These are phyloP conservation scores for Tenthredo notha DNA, from an alignment of 2,888 invertebrate genomes.

Conservation along the genomic window DNA sequence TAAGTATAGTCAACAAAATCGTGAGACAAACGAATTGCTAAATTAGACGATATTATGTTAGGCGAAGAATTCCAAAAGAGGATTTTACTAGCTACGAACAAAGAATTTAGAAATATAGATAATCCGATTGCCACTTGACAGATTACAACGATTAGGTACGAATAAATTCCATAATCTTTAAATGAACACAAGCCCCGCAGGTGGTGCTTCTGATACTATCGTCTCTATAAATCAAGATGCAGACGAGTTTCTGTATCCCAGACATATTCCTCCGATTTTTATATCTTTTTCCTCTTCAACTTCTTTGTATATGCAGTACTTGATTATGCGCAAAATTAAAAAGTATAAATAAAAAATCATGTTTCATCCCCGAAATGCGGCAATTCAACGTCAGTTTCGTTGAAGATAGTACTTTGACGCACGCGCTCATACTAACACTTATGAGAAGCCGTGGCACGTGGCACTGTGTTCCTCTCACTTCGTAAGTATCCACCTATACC, in stretches of 20 bases:
- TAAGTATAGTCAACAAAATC: background rate
- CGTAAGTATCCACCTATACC: background rate
- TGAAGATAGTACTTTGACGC: background rate
- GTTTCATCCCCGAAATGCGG: background rate
- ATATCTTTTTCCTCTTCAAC: background rate
- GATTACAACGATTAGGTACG: background rate
- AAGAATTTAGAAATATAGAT: background rate
- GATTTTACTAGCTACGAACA: background rate
- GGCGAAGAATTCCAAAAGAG: background rate
- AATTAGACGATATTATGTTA: background rate
- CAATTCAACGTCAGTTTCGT: background rate
- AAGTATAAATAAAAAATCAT: background rate
- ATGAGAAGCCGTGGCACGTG: conserved; percentile 19
- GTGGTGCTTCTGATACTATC: background rate
- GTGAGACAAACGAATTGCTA: background rate
- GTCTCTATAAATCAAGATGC: background rate
- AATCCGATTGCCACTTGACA: background rate
- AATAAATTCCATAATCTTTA: background rate
- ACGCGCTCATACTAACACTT: conserved; percentile 10
- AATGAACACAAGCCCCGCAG: background rate
- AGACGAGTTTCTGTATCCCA: background rate
- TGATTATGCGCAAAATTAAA: background rate
- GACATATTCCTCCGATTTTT: background rate
- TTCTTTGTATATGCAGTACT: background rate
- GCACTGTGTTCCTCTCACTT: conserved; percentile 35